Base-by-base conservation (phyloP, 2,797 vertebrate genomes). In the Telmatherina bonti region DNA sequence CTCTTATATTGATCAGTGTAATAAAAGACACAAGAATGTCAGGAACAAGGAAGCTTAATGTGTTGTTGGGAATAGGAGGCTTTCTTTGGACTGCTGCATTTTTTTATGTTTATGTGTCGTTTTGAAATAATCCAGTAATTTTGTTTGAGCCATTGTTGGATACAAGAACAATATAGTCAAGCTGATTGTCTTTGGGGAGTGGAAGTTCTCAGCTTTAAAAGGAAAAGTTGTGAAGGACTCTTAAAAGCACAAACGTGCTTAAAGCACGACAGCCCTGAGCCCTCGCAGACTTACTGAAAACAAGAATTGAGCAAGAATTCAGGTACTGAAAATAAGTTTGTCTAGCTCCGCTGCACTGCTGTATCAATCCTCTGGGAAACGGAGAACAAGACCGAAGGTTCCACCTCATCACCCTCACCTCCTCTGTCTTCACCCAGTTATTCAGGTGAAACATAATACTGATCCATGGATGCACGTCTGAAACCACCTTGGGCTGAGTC, bases 311-410 rank as follows among this genome's bases (percentile, higher is more conserved):
- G 70, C 70, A 43, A 43, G 65, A 88, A 83, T 70, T 72, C 73
- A 55, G 58, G 41, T 62, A 57, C 67, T 70, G 63, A 63, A 85
- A 89, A 87, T 84, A 75, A 81, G 75, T 76, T 67, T 58, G 78
- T 72, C 79, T 87, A 84, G 76, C 62, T 88, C 52, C 52, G 77
- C 67, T 81, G 70, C 66, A 38, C 74, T 56, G 71, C 65, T 54
- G 33, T 66, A 91, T 93, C 51, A 79, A 92, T 93, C 87, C 86
- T 71, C 58, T 58, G 85, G 84, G 90, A 85, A 90, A 84, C 82
- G 65, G 53, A 74, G 71, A 90, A 93, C 87, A 91, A 89, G 85
- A 77, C 67, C 63, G 47, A 87, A 82, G 81, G 88, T 92, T 94
- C 89, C 80, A 82, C 82, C 91, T 92, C 89, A 92, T 89, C 82